Evolutionary conservation across 2,113 vertebrate species (phyloP), one percentile per base, ranked within the genome.

Genomic region (Butorides virescens): DNA sequence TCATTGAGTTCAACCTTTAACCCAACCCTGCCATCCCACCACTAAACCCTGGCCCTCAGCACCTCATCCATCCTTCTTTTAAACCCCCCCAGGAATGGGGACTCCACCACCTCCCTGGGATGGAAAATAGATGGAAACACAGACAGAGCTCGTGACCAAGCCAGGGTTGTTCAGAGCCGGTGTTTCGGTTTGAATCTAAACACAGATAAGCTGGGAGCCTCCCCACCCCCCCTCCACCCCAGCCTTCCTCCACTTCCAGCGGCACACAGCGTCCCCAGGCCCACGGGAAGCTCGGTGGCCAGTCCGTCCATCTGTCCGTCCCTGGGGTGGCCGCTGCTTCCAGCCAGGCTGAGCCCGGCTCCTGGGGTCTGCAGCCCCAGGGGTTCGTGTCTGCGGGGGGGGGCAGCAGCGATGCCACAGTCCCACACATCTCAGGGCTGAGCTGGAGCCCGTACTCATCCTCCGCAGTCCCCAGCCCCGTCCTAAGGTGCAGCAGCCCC

Each of bases 351-450:
- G n/a, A 59, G n/a, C 36, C 30, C 6, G 55, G 47, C 39, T n/a
- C 32, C 8, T 1, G 3, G 34, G 46, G 4, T 16, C 25, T 32
- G 62, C 30, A 25, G 23, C 50, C 47, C 21, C 59, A 3, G 75
- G 32, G 46, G 8, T 9, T 67, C 2, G 6, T 15, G 59, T 11
- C 30, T 23, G 52, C 67, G 12, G 56, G 23, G 23, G 44, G 6
- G 5, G 39, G 74, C 53, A 46, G 50, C 5, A 17, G 39, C 0
- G 1, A 9, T 37, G 11, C 61, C 8, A 1, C 9, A 1, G 49
- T 70, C 59, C 50, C 47, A 20, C 5, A 1, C 1, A 0, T 19
- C 30, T n/a, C 74, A 29, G 2, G 0, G 56, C 55, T 15, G n/a
- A 73, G 59, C 73, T 46, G 59, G 44, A 84, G 44, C 80, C 75